These are phyloP conservation scores for Cheilosia grossa DNA, from an alignment of 2,888 invertebrate species.

Conservation along the genomic window DNA sequence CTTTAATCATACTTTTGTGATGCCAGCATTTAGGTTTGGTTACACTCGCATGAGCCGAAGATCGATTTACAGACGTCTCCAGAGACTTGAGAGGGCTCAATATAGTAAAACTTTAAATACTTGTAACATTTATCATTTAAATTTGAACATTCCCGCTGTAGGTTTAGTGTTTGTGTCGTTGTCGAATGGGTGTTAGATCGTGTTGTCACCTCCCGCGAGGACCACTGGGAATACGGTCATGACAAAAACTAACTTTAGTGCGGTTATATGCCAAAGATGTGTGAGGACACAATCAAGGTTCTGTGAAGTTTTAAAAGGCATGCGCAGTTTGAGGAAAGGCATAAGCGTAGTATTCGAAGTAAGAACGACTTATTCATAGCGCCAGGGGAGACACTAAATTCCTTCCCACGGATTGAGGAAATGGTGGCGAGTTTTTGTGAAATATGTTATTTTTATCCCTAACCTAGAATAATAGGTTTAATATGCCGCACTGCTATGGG, in stretches of 20 bases:
- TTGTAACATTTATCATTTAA: slow-evolving; percentile 17
- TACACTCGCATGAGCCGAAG: not conserved
- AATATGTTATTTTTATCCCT: too few relatives aligned
- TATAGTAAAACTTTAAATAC: slow-evolving; percentile 20
- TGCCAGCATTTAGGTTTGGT: slow-evolving; percentile 3
- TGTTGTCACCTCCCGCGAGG: slow-evolving; percentile 1
- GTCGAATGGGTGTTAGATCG: not conserved
- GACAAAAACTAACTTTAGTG: not conserved
- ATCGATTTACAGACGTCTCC: slow-evolving; percentile 21
- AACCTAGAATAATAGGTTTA: too few relatives aligned
- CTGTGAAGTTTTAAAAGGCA: not conserved
- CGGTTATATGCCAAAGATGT: not conserved
- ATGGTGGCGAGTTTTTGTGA: too few relatives aligned
- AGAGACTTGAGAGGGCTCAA: slow-evolving; percentile 15
- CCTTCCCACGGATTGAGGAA: too few relatives aligned
- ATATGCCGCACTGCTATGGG: too few relatives aligned
- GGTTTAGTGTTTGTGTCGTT: not conserved
- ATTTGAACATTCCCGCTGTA: slow-evolving; percentile 10
- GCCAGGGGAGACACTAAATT: too few relatives aligned
- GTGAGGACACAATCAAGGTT: not conserved
- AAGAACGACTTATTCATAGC: too few relatives aligned
- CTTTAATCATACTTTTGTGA: slow-evolving; percentile 20
- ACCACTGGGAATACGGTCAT: not conserved
- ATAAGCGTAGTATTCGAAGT: too few relatives aligned
- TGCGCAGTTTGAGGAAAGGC: not conserved